Evolutionary conservation across 2,888 invertebrate species (phyloP).

Genomic region (Zele albiditarsus): DNA sequence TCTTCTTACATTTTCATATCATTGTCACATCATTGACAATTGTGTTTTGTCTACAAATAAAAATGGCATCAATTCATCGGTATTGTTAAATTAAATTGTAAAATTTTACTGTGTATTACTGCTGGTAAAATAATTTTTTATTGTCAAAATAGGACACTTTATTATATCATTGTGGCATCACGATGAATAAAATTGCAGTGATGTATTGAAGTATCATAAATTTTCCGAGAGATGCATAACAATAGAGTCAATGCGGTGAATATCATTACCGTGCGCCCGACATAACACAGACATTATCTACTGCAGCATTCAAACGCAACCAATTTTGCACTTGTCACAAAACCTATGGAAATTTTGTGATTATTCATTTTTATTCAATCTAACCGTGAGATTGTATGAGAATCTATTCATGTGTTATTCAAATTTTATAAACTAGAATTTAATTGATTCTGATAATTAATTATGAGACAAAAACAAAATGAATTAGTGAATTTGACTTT

Average conservation of each 20-base stretch:
- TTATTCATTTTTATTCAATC: not conserved
- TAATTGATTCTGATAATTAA: too few species aligned
- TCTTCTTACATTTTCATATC: not conserved
- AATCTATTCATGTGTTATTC: too few species aligned
- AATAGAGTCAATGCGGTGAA: constrained; percentile 21
- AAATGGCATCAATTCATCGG: not conserved
- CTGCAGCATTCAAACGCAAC: not conserved
- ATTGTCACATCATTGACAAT: not conserved
- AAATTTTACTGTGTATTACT: not conserved
- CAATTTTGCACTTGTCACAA: not conserved
- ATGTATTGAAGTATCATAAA: constrained; percentile 2
- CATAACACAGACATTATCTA: constrained; percentile 16
- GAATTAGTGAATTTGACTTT: too few species aligned
- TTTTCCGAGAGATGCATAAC: constrained; percentile 7
- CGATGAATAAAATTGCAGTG: not conserved
- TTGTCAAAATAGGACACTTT: not conserved
- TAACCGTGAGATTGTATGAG: too few species aligned
- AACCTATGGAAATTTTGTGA: not conserved
- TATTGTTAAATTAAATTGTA: not conserved
- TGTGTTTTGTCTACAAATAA: not conserved
- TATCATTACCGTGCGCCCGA: constrained; percentile 21
- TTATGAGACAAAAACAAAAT: too few species aligned
- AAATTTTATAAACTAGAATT: too few species aligned
- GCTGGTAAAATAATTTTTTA: too few species aligned
- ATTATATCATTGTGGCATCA: not conserved